A percentile compares a stretch with the other conserved stretches of the same genome.
phyloP scores from a whole-genome alignment of 2,113 vertebrate genomes.

The Scortum barcoo region DNA sequence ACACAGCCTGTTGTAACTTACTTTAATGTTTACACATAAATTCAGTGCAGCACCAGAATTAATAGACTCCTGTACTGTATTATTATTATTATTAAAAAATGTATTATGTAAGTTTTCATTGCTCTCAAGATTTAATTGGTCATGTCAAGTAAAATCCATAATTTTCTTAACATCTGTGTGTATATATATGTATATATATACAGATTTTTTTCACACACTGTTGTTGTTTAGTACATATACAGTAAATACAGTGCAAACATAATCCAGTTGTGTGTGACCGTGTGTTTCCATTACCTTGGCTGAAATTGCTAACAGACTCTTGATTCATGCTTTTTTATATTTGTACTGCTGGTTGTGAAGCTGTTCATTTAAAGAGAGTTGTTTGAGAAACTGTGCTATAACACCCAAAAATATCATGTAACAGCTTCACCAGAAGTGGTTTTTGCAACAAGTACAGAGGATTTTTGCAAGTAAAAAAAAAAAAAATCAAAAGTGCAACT shows the following conservation, averaged over 20 bases:
- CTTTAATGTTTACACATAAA: background rate
- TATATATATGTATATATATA: no score
- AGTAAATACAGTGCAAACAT: constrained; percentile 47
- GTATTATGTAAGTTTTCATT: background rate
- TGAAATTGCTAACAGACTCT: constrained; percentile 52
- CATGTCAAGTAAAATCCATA: background rate
- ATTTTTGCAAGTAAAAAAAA: constrained; percentile 3
- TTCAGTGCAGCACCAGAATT: background rate
- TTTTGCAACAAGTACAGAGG: background rate
- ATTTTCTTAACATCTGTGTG: background rate
- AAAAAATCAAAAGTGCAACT: constrained; percentile 35
- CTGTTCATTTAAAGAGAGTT: constrained; percentile 37
- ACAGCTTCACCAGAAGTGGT: constrained; percentile 32
- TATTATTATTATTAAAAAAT: background rate
- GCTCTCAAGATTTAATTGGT: background rate
- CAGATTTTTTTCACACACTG: no score
- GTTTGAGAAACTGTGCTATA: background rate
- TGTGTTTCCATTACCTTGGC: constrained; percentile 65
- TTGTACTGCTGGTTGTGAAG: constrained; percentile 33
- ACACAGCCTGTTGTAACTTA: constrained; percentile 7
- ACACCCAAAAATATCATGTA: constrained; percentile 25
- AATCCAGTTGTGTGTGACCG: constrained; percentile 41
- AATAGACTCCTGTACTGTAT: background rate
- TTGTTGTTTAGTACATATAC: constrained; percentile 31
- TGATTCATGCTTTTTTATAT: constrained; percentile 44